A percentile compares a stretch with the other conserved stretches of the same genome.
Evolutionary conservation across 2,113 vertebrate genomes (phyloP).

Genomic region (Eleginops maclovinus): DNA sequence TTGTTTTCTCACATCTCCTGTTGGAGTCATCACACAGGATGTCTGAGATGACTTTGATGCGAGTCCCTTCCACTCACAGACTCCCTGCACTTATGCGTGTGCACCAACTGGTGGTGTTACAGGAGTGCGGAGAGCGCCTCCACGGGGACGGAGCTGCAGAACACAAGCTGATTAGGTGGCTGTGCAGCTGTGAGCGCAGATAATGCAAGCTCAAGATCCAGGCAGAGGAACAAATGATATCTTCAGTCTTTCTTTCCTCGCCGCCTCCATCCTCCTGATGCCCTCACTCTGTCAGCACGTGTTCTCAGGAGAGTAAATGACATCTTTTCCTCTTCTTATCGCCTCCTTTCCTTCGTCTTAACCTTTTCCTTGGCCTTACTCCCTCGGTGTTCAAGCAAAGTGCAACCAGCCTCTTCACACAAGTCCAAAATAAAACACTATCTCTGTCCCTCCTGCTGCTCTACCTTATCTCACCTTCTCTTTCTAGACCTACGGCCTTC

Average conservation of each 20-base stretch:
- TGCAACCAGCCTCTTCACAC: conserved; percentile 28
- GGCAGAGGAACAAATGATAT: conserved; percentile 62
- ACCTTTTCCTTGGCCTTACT: conserved; percentile 30
- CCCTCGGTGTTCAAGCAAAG: conserved; percentile 26
- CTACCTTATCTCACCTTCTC: conserved; percentile 28
- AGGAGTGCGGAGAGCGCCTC: conserved; percentile 45
- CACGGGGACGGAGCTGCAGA: conserved; percentile 48
- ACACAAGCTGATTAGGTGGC: conserved; percentile 65
- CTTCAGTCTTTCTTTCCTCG: conserved; percentile 35
- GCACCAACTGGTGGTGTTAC: conserved; percentile 68
- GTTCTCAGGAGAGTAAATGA: conserved; percentile 53
- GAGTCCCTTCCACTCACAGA: not conserved
- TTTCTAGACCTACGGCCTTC: conserved; percentile 10
- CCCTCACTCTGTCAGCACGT: conserved; percentile 36
- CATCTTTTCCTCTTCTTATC: conserved; percentile 54
- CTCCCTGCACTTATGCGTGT: conserved; percentile 39
- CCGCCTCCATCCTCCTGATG: not conserved
- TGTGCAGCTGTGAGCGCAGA: conserved; percentile 67
- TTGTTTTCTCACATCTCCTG: conserved; percentile 30
- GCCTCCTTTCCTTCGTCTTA: conserved; percentile 32
- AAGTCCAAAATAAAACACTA: conserved; percentile 34
- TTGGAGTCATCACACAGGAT: conserved; percentile 19
- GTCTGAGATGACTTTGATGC: conserved; percentile 46
- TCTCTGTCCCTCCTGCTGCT: conserved; percentile 36
- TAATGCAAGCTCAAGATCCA: conserved; percentile 64